Conservation (phyloP, 1,140 invertebrate genomes). For the Panonychus citri region DNA sequence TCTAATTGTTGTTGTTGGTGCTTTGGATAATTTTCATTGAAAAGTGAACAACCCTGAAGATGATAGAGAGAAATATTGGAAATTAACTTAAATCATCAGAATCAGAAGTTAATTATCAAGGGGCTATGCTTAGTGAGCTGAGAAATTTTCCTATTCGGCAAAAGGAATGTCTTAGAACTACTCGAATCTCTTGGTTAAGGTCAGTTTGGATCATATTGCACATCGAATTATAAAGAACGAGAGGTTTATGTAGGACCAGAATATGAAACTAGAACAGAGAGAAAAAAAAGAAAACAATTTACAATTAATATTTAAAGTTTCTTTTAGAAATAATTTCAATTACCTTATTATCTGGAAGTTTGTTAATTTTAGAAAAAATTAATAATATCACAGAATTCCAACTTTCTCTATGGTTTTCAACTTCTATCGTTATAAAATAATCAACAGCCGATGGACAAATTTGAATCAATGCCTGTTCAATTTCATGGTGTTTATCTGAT, state of each 20-base stretch:
- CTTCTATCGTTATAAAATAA: conserved; percentile 72
- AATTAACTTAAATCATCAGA: too few relatives aligned
- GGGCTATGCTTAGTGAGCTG: too few relatives aligned
- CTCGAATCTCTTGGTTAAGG: not conserved
- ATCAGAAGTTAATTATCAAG: too few relatives aligned
- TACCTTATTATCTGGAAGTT: conserved; percentile 74
- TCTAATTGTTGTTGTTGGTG: too few relatives aligned
- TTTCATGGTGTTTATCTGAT: conserved; percentile 30
- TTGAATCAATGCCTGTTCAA: conserved; percentile 24
- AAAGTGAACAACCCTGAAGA: too few relatives aligned
- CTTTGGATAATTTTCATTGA: too few relatives aligned
- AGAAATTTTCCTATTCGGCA: too few relatives aligned
- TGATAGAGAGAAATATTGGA: too few relatives aligned
- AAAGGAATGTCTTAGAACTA: not conserved
- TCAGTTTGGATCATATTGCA: not conserved
- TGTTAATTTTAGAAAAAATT: conserved; percentile 65
- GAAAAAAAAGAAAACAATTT: not conserved
- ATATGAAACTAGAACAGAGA: conserved; percentile 38
- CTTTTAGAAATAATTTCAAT: conserved; percentile 19
- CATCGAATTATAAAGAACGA: not conserved
- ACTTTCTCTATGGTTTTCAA: conserved; percentile 69
- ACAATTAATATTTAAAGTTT: conserved; percentile 1
- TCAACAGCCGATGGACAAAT: conserved; percentile 59
- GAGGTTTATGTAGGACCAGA: not conserved
- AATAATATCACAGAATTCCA: conserved; percentile 82